phyloP scores from a whole-genome alignment of 92 coral and sea anemone species.

The Palythoa caribaeorum region DNA sequence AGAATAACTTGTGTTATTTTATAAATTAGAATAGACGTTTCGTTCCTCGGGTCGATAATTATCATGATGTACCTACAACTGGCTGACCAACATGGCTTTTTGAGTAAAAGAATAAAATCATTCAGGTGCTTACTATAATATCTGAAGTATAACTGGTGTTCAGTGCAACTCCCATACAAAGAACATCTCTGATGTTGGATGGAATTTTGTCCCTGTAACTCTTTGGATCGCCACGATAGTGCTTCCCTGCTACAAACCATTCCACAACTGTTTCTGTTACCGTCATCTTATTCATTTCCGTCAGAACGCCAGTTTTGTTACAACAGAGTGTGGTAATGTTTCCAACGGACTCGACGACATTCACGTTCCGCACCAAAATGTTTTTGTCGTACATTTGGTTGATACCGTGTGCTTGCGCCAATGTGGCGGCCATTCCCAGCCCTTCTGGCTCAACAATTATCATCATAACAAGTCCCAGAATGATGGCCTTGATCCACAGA shows the following conservation, averaged over 20 bases:
- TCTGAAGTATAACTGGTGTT: slow-evolving; percentile 83
- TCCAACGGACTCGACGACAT: slow-evolving; percentile 81
- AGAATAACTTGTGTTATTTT: no score
- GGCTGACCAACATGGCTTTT: no score
- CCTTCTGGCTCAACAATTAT: slow-evolving; percentile 91
- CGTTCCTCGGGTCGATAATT: no score
- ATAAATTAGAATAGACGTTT: no score
- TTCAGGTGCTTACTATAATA: slow-evolving; percentile 64
- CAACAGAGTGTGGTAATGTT: slow-evolving; percentile 82
- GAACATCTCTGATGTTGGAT: slow-evolving; percentile 47
- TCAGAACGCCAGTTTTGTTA: slow-evolving; percentile 86
- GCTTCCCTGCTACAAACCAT: slow-evolving; percentile 69
- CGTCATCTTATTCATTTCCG: slow-evolving; percentile 74
- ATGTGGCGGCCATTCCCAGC: slow-evolving; percentile 78
- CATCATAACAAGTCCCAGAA: slow-evolving; percentile 78
- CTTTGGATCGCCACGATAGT: slow-evolving; percentile 76
- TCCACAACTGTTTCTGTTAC: slow-evolving; percentile 80
- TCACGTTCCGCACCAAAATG: slow-evolving; percentile 81
- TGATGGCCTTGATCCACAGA: slow-evolving; percentile 81
- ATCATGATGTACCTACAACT: no score
- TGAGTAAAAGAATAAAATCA: neutral
- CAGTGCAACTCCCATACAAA: slow-evolving; percentile 72
- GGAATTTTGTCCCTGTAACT: slow-evolving; percentile 67
- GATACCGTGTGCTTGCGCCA: slow-evolving; percentile 69
- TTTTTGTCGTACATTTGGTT: slow-evolving; percentile 68